These are phyloP conservation scores for Coluber constrictor DNA, from an alignment of 2,797 vertebrate genomes.

Conservation along the genomic window DNA sequence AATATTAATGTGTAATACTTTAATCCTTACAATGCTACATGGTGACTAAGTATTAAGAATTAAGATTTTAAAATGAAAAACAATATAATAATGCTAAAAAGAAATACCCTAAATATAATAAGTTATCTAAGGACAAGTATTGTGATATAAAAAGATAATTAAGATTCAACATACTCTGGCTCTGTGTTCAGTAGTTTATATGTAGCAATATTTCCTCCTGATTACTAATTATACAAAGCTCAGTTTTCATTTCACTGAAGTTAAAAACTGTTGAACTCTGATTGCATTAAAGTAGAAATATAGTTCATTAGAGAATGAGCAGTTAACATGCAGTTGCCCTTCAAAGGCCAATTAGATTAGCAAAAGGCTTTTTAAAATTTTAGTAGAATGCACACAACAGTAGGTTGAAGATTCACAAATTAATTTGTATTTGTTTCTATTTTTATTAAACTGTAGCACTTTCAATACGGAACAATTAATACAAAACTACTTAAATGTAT, in stretches of 20 bases:
- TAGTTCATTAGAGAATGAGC: neutral
- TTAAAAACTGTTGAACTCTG: neutral
- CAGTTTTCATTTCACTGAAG: neutral
- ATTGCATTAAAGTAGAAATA: neutral
- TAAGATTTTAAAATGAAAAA: neutral
- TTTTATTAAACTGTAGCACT: neutral
- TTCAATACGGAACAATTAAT: neutral
- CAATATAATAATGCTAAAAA: neutral
- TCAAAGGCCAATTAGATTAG: neutral
- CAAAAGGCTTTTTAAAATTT: neutral
- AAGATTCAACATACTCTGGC: neutral
- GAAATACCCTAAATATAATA: neutral
- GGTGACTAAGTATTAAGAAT: neutral
- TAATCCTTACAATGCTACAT: neutral
- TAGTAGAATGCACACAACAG: neutral
- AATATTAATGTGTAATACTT: neutral
- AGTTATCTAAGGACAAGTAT: neutral
- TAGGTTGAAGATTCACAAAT: neutral
- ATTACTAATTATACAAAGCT: neutral
- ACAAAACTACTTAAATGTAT: neutral
- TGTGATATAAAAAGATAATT: neutral
- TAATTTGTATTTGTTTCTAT: neutral
- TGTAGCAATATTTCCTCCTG: neutral
- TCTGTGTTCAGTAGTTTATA: neutral
- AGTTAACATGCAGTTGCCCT: neutral